Evolutionary conservation across 2,113 vertebrate species (phyloP).

Genomic region (Ciconia stormi): DNA sequence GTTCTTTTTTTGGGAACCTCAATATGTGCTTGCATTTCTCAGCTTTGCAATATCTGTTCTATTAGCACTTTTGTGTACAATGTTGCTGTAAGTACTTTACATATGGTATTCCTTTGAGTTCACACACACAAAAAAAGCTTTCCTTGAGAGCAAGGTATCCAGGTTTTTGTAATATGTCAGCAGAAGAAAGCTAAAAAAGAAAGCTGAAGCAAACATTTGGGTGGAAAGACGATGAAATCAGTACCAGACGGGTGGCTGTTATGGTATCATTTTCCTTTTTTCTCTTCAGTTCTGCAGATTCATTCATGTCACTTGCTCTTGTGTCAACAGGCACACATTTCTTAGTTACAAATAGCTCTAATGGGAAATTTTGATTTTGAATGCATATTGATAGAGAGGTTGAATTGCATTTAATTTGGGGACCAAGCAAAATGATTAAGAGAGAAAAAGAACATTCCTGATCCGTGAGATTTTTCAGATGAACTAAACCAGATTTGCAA

Average conservation of each 20-base stretch:
- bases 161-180: not conserved
- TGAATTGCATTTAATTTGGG: constrained; percentile 23
- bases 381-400: constrained; percentile 27
- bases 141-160: not conserved
- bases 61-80: constrained; percentile 15
- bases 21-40: not conserved
- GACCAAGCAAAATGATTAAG: constrained; percentile 29
- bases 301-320: not conserved
- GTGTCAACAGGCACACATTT: not conserved
- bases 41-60: constrained; percentile 1
- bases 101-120: not conserved
- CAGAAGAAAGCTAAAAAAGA: not conserved
- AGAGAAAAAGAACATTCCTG: constrained; percentile 32
- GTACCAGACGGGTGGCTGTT: not conserved
- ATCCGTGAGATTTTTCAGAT: constrained; percentile 26
- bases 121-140: not conserved
- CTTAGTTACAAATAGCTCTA: constrained; percentile 27
- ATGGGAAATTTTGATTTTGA: constrained; percentile 32
- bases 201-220: not conserved
- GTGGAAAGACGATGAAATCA: not conserved
- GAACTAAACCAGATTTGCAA: constrained; percentile 56
- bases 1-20: not conserved
- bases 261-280: not conserved
- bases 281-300: not conserved
- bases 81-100: constrained; percentile 26